phyloP scores from a whole-genome alignment of 2,113 vertebrate species.

The Paraplagusia blochii region DNA sequence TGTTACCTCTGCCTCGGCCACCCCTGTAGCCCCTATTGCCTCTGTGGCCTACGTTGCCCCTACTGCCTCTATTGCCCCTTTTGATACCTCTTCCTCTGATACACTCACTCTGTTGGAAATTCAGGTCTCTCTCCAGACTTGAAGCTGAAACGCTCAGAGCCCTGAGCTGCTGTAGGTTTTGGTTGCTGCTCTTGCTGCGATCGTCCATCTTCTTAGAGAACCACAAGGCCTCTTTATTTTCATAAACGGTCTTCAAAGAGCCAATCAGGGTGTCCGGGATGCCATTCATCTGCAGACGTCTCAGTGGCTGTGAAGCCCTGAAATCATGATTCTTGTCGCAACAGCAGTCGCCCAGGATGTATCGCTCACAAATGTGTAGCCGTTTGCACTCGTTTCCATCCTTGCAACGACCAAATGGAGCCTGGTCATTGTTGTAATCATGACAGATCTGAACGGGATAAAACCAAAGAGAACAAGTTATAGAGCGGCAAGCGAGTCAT shows the following conservation, averaged over 20 bases:
- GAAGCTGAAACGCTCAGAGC: not conserved
- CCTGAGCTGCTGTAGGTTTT: not conserved
- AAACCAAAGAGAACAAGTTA: not conserved
- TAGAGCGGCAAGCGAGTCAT: too few species aligned
- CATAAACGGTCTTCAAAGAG: slow-evolving; percentile 54
- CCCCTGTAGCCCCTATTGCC: slow-evolving; percentile 1
- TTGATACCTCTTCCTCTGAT: slow-evolving; percentile 1
- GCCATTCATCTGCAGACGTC: slow-evolving; percentile 32
- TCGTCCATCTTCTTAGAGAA: not conserved
- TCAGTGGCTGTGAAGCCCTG: slow-evolving; percentile 51
- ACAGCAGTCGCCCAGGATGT: slow-evolving; percentile 42
- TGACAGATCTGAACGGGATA: slow-evolving; percentile 57
- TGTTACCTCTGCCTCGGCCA: not conserved
- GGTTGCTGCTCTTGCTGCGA: not conserved
- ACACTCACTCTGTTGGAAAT: not conserved
- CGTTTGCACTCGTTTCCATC: slow-evolving; percentile 45
- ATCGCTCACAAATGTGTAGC: slow-evolving; percentile 69
- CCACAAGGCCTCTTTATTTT: slow-evolving; percentile 58
- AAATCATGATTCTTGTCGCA: slow-evolving; percentile 67
- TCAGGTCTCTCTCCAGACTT: not conserved
- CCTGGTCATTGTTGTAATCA: slow-evolving; percentile 67
- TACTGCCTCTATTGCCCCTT: not conserved
- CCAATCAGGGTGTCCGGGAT: slow-evolving; percentile 39
- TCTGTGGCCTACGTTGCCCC: not conserved
- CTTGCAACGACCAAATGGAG: slow-evolving; percentile 52